Evolutionary conservation across 2,797 vertebrate genomes (phyloP).

Genomic region (Phoxinus dragarum): DNA sequence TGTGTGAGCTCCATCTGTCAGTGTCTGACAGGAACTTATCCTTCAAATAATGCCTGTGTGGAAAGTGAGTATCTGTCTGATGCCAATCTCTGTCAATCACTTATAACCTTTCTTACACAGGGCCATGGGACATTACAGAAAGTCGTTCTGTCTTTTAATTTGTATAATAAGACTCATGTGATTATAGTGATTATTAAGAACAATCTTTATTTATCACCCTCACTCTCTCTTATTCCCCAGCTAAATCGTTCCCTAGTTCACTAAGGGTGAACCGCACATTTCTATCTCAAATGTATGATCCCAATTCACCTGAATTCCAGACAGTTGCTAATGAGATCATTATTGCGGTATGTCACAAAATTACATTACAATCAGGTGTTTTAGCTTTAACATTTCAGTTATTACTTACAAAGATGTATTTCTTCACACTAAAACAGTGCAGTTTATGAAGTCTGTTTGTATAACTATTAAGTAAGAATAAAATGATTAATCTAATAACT

Average conservation of each 20-base stretch:
- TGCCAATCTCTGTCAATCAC: background rate
- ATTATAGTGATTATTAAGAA: background rate
- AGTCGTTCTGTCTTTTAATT: background rate
- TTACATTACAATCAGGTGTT: slow-evolving; percentile 4
- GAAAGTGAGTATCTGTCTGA: slow-evolving; percentile 67
- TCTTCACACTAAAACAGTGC: background rate
- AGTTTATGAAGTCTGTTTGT: background rate
- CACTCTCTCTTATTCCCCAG: slow-evolving; percentile 58
- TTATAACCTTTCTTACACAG: background rate
- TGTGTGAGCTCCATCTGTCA: slow-evolving; percentile 73
- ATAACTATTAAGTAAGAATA: background rate
- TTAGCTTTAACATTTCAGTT: background rate
- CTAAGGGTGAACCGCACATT: slow-evolving; percentile 69
- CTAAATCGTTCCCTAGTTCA: slow-evolving; percentile 73
- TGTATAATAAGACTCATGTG: background rate
- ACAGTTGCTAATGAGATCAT: slow-evolving; percentile 55
- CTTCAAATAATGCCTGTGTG: slow-evolving; percentile 41
- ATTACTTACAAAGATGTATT: background rate
- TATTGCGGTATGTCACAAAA: slow-evolving; percentile 61
- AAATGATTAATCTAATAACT: background rate
- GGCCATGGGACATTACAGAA: background rate
- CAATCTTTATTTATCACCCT: background rate
- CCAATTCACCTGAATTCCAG: slow-evolving; percentile 64
- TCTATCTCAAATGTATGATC: slow-evolving; percentile 62
- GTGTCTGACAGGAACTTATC: slow-evolving; percentile 73